Percentiles rank a stretch among this genome's conserved stretches.
Evolutionary conservation across 2,113 vertebrate genomes (phyloP).

Genomic region (Nyctibius bracteatus): DNA sequence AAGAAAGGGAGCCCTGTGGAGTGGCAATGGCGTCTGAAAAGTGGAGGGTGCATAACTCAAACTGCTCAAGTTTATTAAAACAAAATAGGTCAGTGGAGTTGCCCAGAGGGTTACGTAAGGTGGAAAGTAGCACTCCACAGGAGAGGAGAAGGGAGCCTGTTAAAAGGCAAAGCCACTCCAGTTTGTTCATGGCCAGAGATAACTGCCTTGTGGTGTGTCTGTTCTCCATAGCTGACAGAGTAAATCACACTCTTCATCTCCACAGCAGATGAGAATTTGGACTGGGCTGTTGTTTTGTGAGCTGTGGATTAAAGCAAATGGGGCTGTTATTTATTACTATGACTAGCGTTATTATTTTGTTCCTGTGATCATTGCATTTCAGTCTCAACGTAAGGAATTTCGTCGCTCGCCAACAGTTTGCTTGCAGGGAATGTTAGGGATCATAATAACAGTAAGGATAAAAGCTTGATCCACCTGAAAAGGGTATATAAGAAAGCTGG

Average conservation of each 20-base stretch:
- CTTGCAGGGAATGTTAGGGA: not conserved
- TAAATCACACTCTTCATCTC: conserved; percentile 50
- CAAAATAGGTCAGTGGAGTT: conserved; percentile 46
- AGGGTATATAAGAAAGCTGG: not conserved
- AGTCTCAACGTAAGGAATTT: not conserved
- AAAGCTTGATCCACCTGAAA: not conserved
- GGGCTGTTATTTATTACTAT: conserved; percentile 35
- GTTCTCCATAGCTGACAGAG: conserved; percentile 36
- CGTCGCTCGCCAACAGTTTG: not conserved
- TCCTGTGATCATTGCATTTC: not conserved
- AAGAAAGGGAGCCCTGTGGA: conserved; percentile 32
- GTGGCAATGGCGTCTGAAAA: not conserved
- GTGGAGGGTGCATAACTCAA: conserved; percentile 22
- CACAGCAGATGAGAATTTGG: conserved; percentile 49
- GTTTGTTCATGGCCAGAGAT: conserved; percentile 24
- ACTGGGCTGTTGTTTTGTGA: conserved; percentile 30
- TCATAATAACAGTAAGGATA: not conserved
- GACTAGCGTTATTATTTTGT: conserved; percentile 7
- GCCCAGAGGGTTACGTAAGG: conserved; percentile 38
- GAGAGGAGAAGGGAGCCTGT: conserved; percentile 40
- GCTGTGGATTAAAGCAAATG: not conserved
- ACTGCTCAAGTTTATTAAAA: conserved; percentile 48
- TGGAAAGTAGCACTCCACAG: conserved; percentile 29
- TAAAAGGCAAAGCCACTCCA: conserved; percentile 57
- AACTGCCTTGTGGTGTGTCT: conserved; percentile 38